Evolutionary conservation across 1,140 invertebrate species (phyloP), one percentile per base, ranked within the genome.

Genomic region (Meloidogyne chitwoodi): DNA sequence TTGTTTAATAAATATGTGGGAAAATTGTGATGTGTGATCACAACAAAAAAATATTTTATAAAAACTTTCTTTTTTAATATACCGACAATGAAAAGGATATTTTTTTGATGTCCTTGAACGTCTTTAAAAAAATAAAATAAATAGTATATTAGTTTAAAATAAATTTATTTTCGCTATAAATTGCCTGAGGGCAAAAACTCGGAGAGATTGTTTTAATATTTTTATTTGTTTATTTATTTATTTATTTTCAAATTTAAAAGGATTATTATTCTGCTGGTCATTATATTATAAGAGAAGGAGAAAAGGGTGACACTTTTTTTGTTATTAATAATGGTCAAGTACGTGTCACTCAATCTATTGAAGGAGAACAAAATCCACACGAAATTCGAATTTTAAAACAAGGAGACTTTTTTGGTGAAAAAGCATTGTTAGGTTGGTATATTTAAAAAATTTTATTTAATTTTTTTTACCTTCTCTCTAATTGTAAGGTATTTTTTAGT

Each of bases 271-370:
- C 93, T 83, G 91, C 93, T 77, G 96, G 95, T 12, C 95, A 98
- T 87, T 98, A 97, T 88, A 97, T 99, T 84, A 93, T 99, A 79
- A 91, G 97, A 68, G 96, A 99, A 91, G 96, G 96, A n/a, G 95
- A 96, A 1, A 90, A 94, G 69, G 96, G 97, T 77, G 96, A 98
- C 85, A 98, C 96, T 2, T 99, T 99, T 91, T 99, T 96, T 89
- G 98, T 99, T 78, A 98, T 99, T 84, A 96, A 94, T 80, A 94
- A 93, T 88, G 96, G 96, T 87, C 92, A 93, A 89, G 95, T 97
- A 29, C 91, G 91, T 71, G 80, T 87, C 14, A 87, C 87, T 11
- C 87, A 88, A 75, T 77, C 77, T 27, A 82, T 86, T 41, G 87
- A 87, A 75, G 87, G 87, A 74, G 85, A 86, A 70, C 73, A 75